These are phyloP conservation scores for Pherbina coryleti DNA, from an alignment of 2,888 invertebrate genomes.

Conservation along the genomic window DNA sequence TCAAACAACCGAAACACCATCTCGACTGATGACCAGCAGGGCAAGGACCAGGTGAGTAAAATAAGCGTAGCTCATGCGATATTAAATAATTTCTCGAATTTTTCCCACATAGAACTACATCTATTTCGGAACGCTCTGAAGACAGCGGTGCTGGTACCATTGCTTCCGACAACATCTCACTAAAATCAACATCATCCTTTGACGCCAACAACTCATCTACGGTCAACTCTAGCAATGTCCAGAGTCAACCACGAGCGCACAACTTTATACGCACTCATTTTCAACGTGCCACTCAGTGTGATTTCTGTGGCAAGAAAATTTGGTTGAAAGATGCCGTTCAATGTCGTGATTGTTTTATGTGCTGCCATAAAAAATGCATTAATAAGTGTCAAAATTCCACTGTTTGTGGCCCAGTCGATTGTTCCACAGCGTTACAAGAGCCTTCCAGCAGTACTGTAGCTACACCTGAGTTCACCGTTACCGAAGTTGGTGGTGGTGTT, in stretches of 20 bases:
- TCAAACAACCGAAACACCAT: conserved; percentile 58
- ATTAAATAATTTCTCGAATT: not conserved
- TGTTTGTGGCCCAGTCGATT: conserved; percentile 73
- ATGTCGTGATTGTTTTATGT: conserved; percentile 89
- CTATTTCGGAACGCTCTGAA: conserved; percentile 44
- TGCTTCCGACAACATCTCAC: conserved; percentile 49
- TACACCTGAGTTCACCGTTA: conserved; percentile 71
- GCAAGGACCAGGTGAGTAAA: conserved; percentile 52
- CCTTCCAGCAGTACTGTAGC: conserved; percentile 61
- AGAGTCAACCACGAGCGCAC: conserved; percentile 71
- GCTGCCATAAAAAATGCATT: conserved; percentile 96
- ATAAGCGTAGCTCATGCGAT: not conserved
- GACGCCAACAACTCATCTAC: conserved; percentile 38
- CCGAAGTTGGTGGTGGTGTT: conserved; percentile 64
- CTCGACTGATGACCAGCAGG: conserved; percentile 55
- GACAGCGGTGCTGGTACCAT: conserved; percentile 54
- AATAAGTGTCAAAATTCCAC: conserved; percentile 84
- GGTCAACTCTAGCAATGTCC: conserved; percentile 35
- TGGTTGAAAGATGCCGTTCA: conserved; percentile 97
- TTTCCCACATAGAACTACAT: conserved; percentile 31
- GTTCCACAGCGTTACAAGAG: conserved; percentile 52
- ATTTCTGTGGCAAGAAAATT: conserved; percentile 96
- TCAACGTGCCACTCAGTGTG: conserved; percentile 89
- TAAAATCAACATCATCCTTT: conserved; percentile 34
- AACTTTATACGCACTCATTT: conserved; percentile 92